Base-by-base conservation (phyloP, 2,797 vertebrate species). In the Tarsius wallacei region DNA sequence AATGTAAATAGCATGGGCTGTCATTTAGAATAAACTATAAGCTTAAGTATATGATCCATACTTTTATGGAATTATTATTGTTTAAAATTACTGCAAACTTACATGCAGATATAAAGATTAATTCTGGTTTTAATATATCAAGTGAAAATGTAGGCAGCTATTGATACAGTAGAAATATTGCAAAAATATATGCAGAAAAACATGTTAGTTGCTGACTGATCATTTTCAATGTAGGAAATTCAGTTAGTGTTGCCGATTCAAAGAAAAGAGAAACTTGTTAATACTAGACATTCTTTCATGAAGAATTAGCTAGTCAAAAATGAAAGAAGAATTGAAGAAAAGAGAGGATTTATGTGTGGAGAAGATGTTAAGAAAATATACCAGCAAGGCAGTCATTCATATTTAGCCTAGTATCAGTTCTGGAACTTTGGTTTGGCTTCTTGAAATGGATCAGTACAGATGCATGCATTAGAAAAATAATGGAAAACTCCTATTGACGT, bases 11-110 rank as follows among this genome's bases (percentile, higher is more conserved):
- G n/a, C 17, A 21, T 89, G 22, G 57, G n/a, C 13, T 89, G 1
- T 73, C 91, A 91, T 94, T 93, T 91, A 33, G 47, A 51, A 61
- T 93, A 81, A 92, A 82, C 83, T 86, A 64, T 11, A 86, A 93
- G 57, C n/a, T 70, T 66, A n/a, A 83, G 63, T 63, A 15, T 89
- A 70, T 73, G 86, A 74, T 77, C 51, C 24, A 22, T 81, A 61
- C 3, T 22, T 74, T 95, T 91, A 63, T 87, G 42, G 77, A 84
- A 71, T 28, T 9, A 57, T 57, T 70, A 57, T 31, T 26, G 73
- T 77, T 96, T 88, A 94, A 81, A 80, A 55, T 70, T 2, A 59
- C 17, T 61, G 15, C 9, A 90, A 64, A 90, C 26, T 73, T 86
- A 70, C 9, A 47, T 71, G 14, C 55, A 49, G 28, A 51, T 81